Evolutionary conservation across 1,140 invertebrate species (phyloP).

Genomic region (Cyphomyrmex costatus): DNA sequence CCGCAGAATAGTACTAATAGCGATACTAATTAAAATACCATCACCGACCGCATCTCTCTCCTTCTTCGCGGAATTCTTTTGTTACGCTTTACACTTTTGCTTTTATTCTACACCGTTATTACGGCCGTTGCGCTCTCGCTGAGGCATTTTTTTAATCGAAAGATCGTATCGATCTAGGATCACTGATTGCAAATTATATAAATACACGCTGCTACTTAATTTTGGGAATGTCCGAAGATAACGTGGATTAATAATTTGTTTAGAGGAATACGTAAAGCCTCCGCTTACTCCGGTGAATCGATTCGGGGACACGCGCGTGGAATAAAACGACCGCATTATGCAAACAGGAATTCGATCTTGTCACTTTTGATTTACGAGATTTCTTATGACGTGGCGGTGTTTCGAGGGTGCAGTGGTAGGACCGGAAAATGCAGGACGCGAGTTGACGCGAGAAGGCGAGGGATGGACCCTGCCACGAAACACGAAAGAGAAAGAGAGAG

Average conservation of each 20-base stretch:
- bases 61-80: constrained; percentile 17
- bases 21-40: constrained; percentile 56
- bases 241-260: constrained; percentile 70
- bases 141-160: constrained; percentile 46
- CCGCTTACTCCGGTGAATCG: constrained; percentile 32
- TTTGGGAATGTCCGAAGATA: constrained; percentile 45
- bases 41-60: constrained; percentile 11
- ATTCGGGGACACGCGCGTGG: constrained; percentile 52
- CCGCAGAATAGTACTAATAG: background rate
- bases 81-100: constrained; percentile 4
- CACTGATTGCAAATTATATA: background rate
- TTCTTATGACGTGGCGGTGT: background rate
- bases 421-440: constrained; percentile 15
- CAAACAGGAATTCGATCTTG: constrained; percentile 72
- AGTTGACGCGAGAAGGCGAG: constrained; percentile 8
- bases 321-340: constrained; percentile 75
- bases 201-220: background rate
- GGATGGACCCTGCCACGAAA: background rate
- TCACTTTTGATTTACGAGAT: constrained; percentile 75
- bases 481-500: background rate
- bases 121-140: background rate
- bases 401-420: constrained; percentile 4
- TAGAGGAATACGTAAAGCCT: constrained; percentile 16
- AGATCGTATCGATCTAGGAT: constrained; percentile 38
- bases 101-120: constrained; percentile 7